Evolutionary conservation across 2,113 vertebrate genomes (phyloP).

Genomic region (Tyto alba): DNA sequence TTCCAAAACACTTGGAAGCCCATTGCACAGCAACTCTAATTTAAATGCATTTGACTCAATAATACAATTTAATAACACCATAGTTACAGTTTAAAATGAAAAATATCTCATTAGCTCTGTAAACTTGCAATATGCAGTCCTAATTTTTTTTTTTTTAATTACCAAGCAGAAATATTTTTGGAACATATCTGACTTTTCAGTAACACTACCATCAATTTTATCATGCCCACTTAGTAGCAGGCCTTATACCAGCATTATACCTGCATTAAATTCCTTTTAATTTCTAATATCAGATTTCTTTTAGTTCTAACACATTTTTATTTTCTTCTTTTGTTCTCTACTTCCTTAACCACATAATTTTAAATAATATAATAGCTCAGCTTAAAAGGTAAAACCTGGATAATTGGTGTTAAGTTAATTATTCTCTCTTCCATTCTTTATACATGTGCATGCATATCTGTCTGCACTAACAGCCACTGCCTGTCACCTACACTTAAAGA

Average conservation of each 20-base stretch:
- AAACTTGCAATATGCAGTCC: neutral
- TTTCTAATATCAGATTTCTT: constrained; percentile 3
- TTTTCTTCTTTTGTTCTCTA: neutral
- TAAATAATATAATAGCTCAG: neutral
- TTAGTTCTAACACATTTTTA: neutral
- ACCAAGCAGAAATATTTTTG: constrained; percentile 11
- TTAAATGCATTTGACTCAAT: constrained; percentile 33
- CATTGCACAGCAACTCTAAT: constrained; percentile 14
- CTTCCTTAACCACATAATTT: neutral
- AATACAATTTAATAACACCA: constrained; percentile 46
- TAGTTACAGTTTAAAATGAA: constrained; percentile 19
- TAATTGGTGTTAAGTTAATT: constrained; percentile 12
- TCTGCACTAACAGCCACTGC: neutral
- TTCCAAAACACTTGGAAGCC: neutral
- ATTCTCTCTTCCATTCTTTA: neutral
- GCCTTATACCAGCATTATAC: neutral
- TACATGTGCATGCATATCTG: neutral
- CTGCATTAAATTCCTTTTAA: neutral
- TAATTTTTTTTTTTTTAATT: neutral
- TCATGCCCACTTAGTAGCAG: neutral
- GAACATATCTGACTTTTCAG: constrained; percentile 1
- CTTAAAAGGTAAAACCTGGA: neutral
- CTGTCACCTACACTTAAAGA: neutral
- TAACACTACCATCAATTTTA: neutral
- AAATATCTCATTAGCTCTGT: constrained; percentile 25